Evolutionary conservation across 2,797 vertebrate genomes (phyloP), one percentile per base, ranked within the genome.

Genomic region (Podarcis lilfordi): DNA sequence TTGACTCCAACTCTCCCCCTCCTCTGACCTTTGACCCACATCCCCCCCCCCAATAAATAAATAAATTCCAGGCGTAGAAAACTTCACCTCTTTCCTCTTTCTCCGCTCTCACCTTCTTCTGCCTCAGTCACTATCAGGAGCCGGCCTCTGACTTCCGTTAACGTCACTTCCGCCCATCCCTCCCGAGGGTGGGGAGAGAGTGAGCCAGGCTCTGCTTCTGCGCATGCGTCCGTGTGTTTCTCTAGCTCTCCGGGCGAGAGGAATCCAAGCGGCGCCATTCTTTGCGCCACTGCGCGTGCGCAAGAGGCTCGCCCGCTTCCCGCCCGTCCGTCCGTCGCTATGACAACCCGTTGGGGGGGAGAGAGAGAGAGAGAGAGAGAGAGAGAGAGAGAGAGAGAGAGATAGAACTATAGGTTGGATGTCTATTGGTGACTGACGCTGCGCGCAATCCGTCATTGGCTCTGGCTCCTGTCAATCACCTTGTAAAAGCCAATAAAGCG

Each of bases 71-170:
- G 25, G 2, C 1, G 11, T 2, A 50, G 50, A 50, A 50, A 50
- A 50, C 3, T 15, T 55, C 15, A 55, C 61, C 61, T 64, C 17
- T 64, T 29, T 5, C 59, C 17, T 25, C 21, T 8, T 10, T 3
- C 29, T 59, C n/a, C 50, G 1, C 50, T 4, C 50, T n/a, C 83
- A 0, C 72, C 6, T 29, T 21, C 3, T 3, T 2, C 32, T 23
- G 17, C 32, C 19, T 3, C 13, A 11, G 11, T 1, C 2, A 1
- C 3, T 5, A 13, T 9, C 10, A 29, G 23, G 6, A 23, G n/a
- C 27, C 84, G 59, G 59, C 3, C 2, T 2, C n/a, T 23, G 1
- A 8, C 1, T 45, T 87, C 55, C 79, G 11, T 2, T 10, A 6
- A 45, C 72, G 2, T 29, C 8, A 11, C 5, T 4, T 37, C 21